Percentiles rank a stretch among this genome's conserved stretches.
Conservation (phyloP, 2,113 vertebrate species). For the Chroicocephalus ridibundus region DNA sequence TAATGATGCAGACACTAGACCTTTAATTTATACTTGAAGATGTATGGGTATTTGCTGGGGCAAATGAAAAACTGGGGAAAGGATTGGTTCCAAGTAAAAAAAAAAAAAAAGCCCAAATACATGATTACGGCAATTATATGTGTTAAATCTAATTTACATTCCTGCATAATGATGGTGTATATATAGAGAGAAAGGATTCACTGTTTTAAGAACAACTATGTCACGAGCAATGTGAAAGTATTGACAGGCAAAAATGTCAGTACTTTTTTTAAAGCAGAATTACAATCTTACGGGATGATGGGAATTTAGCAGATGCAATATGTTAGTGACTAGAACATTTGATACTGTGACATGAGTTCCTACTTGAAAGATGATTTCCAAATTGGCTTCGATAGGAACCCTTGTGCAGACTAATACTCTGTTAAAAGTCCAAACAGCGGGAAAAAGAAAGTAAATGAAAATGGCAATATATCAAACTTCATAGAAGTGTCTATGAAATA, state of each 20-base stretch:
- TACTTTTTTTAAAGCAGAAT: constrained; percentile 48
- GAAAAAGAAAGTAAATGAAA: neutral
- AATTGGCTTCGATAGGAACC: neutral
- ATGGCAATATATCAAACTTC: neutral
- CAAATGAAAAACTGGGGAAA: neutral
- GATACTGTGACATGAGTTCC: constrained; percentile 21
- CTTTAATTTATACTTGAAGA: neutral
- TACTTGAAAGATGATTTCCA: constrained; percentile 17
- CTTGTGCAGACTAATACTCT: neutral
- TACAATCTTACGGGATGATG: neutral
- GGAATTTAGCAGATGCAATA: constrained; percentile 17
- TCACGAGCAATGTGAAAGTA: constrained; percentile 56
- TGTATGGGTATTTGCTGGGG: neutral
- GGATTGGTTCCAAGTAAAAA: neutral
- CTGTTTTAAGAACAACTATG: constrained; percentile 35
- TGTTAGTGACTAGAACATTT: constrained; percentile 32
- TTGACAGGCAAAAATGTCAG: constrained; percentile 62
- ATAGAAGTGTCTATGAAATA: neutral
- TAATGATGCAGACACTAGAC: neutral
- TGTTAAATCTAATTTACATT: constrained; percentile 43
- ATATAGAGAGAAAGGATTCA: constrained; percentile 22
- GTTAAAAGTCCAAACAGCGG: neutral
- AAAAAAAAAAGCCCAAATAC: neutral
- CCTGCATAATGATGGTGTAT: constrained; percentile 16
- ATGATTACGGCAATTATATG: neutral